phyloP scores from a whole-genome alignment of 2,797 vertebrate species.

The Hipposideros larvatus region DNA sequence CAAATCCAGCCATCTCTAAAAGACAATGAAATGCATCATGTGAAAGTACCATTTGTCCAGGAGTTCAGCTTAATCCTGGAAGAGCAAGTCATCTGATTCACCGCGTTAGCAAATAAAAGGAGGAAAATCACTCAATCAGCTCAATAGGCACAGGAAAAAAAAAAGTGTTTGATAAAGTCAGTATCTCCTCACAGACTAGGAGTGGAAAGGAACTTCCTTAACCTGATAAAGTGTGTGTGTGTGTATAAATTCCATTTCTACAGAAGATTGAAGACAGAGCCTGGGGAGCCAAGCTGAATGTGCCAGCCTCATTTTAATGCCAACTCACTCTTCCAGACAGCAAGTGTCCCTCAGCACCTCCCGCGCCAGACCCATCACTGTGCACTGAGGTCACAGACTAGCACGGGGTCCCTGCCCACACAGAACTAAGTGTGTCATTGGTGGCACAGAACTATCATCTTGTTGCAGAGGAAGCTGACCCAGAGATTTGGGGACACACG shows the following conservation, averaged over 20 bases:
- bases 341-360: neutral
- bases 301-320: accelerated
- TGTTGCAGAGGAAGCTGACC: neutral
- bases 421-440: accelerated
- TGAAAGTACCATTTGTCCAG: no score
- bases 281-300: neutral
- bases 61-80: neutral
- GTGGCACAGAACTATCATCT: accelerated
- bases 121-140: no score
- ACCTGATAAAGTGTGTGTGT: neutral
- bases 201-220: neutral
- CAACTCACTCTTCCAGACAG: neutral
- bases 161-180: neutral
- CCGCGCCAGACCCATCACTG: accelerated
- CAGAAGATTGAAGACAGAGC: neutral
- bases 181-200: neutral
- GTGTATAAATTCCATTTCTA: neutral
- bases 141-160: accelerated
- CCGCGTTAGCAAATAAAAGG: no score
- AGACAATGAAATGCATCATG: accelerated
- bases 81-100: neutral
- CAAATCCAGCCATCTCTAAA: neutral
- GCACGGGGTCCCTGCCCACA: neutral
- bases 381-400: accelerated
- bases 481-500: neutral